Conservation (phyloP, 2,113 vertebrate genomes). For the Varanus komodoensis region DNA sequence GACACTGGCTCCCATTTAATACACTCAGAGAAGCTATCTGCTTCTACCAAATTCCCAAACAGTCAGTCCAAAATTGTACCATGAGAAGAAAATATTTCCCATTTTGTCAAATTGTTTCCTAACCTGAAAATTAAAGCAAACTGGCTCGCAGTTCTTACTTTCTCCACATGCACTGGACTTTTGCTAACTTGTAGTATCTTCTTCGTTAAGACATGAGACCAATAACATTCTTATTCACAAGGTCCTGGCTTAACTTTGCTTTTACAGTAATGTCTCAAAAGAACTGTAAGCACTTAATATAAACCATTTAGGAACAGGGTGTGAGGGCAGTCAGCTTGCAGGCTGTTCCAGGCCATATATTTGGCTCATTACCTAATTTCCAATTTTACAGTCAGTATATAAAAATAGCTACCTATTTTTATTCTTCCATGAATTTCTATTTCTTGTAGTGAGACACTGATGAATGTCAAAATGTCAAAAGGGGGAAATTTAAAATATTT, state of each 20-base stretch:
- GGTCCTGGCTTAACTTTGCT: slow-evolving; percentile 50
- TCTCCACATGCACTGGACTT: background rate
- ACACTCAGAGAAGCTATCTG: background rate
- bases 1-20: no score
- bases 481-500: slow-evolving; percentile 13
- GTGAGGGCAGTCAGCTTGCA: slow-evolving; percentile 3
- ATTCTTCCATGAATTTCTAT: slow-evolving; percentile 12
- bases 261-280: background rate
- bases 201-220: slow-evolving; percentile 53
- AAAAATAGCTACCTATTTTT: slow-evolving; percentile 55
- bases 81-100: slow-evolving; percentile 65
- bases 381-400: slow-evolving; percentile 38
- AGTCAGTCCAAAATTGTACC: slow-evolving; percentile 62
- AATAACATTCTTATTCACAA: slow-evolving; percentile 65
- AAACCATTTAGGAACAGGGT: slow-evolving; percentile 36
- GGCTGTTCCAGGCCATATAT: slow-evolving; percentile 13
- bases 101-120: slow-evolving; percentile 55
- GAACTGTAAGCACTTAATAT: slow-evolving; percentile 20
- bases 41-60: slow-evolving; percentile 23
- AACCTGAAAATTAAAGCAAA: slow-evolving; percentile 65
- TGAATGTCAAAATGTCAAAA: slow-evolving; percentile 32
- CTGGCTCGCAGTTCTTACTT: slow-evolving; percentile 48
- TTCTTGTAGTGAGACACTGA: slow-evolving; percentile 18
- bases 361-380: slow-evolving; percentile 30
- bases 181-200: slow-evolving; percentile 48